phyloP scores from a whole-genome alignment of 2,113 vertebrate genomes.

The Onychostruthus taczanowskii region DNA sequence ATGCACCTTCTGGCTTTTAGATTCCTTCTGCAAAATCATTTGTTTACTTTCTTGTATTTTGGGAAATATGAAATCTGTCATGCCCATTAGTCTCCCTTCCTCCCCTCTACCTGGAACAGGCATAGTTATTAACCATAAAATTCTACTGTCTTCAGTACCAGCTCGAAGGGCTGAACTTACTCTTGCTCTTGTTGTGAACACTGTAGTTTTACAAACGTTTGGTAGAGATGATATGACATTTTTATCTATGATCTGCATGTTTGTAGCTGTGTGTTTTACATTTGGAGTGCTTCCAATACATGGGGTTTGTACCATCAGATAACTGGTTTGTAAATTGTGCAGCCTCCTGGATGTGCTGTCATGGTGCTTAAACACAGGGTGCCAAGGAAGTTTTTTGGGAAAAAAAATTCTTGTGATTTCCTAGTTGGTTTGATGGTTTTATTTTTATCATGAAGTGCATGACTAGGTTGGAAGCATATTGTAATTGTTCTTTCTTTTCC shows the following conservation, averaged over 20 bases:
- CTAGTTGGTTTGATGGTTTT: not conserved
- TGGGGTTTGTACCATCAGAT: not conserved
- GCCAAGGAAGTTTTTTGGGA: not conserved
- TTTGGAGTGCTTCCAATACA: not conserved
- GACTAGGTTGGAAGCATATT: not conserved
- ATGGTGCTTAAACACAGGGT: not conserved
- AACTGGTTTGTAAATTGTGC: not conserved
- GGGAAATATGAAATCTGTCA: not conserved
- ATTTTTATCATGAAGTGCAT: not conserved
- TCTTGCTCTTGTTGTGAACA: not conserved
- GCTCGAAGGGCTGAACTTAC: not conserved
- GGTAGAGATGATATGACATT: not conserved
- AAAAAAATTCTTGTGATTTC: not conserved
- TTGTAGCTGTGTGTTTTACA: not conserved
- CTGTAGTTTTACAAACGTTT: not conserved
- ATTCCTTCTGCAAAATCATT: not conserved
- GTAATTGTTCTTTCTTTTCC: slow-evolving; percentile 5
- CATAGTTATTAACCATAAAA: not conserved
- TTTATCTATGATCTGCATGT: not conserved
- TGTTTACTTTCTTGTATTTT: not conserved
- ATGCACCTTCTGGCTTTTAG: not conserved
- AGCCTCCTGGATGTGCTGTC: not conserved
- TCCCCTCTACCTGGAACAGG: fast-evolving
- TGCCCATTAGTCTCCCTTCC: not conserved
- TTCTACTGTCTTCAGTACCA: not conserved